Conservation (phyloP, 2,113 vertebrate genomes). For the Neogale vison region DNA sequence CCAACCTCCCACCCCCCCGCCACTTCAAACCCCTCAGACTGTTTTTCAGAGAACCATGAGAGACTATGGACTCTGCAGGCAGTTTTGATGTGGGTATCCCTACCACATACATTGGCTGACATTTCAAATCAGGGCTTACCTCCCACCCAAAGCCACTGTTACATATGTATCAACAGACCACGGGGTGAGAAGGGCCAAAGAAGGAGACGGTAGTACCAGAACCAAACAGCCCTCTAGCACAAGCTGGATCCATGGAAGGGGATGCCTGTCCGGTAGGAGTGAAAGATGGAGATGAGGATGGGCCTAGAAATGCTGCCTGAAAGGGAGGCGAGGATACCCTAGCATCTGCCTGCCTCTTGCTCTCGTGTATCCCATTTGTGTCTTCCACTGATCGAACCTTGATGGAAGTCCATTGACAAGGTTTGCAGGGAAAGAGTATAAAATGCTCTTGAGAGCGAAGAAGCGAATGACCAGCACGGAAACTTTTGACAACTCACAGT, state of each 20-base stretch:
- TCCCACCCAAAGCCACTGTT: neutral
- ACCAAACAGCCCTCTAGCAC: neutral
- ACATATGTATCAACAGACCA: neutral
- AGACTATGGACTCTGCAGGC: neutral
- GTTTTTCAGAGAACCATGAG: no score
- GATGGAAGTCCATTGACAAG: neutral
- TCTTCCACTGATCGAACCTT: neutral
- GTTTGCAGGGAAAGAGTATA: neutral
- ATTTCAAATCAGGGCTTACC: neutral
- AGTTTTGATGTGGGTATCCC: neutral
- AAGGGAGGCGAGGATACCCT: neutral
- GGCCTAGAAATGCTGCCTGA: neutral
- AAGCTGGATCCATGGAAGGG: neutral
- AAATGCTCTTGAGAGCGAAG: neutral
- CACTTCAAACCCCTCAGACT: no score
- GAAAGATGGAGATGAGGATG: neutral
- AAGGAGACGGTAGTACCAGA: neutral
- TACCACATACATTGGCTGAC: neutral
- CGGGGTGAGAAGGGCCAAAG: neutral
- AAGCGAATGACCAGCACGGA: neutral
- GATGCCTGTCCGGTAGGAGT: rapidly evolving
- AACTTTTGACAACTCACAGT: neutral
- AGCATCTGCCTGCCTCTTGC: neutral
- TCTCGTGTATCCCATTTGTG: neutral
- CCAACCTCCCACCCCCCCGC: no score